Conservation (phyloP, 2,113 vertebrate species). For the Emydura subglobosa region DNA sequence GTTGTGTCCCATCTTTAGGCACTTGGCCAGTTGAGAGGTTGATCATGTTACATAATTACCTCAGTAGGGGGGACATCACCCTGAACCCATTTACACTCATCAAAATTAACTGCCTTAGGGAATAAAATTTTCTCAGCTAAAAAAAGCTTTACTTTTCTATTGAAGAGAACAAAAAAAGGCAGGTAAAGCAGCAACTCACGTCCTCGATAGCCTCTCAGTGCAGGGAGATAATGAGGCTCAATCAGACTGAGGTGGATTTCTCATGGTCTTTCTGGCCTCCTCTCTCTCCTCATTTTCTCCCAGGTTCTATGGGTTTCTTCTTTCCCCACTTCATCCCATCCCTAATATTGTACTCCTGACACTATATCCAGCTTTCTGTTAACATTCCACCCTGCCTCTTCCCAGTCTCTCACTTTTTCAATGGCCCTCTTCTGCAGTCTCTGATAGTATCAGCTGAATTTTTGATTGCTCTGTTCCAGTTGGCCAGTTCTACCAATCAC, state of each 20-base stretch:
- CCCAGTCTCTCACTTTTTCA: neutral
- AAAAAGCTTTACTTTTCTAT: accelerated
- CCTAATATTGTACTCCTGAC: neutral
- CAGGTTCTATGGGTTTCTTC: neutral
- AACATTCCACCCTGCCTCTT: constrained; percentile 9
- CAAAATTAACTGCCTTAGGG: neutral
- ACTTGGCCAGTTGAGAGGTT: neutral
- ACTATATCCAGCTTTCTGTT: neutral
- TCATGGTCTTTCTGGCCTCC: neutral
- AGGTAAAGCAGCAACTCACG: neutral
- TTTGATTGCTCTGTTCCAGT: neutral
- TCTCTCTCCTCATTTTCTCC: constrained; percentile 3
- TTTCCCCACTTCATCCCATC: neutral
- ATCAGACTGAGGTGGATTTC: neutral
- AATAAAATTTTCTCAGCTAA: neutral
- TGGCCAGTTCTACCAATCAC: neutral
- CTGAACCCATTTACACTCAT: neutral
- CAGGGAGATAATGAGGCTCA: neutral
- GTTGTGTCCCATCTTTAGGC: neutral
- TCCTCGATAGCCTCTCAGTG: neutral
- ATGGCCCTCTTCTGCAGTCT: neutral
- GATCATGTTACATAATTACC: neutral
- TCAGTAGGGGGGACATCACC: neutral
- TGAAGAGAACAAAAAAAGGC: neutral
- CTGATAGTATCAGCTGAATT: neutral